Conservation (phyloP, 2,797 vertebrate genomes). For the Myotis pilosus region DNA sequence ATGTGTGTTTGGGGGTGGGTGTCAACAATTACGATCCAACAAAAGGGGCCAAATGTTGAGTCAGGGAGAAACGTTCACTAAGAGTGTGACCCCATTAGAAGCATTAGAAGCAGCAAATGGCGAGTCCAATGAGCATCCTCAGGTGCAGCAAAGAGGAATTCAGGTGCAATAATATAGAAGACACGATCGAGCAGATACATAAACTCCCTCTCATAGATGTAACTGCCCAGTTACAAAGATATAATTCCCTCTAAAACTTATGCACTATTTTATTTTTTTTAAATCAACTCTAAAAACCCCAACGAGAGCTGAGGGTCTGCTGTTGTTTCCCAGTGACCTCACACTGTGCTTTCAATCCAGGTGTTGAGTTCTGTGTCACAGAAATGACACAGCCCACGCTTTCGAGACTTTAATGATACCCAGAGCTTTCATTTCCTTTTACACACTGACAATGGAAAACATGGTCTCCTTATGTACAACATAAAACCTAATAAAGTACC, state of each 20-base stretch:
- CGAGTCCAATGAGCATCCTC: neutral
- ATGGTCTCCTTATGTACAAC: conserved; percentile 85
- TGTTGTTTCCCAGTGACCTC: conserved; percentile 82
- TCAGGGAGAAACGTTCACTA: neutral
- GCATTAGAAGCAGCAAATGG: neutral
- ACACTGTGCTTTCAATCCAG: conserved; percentile 81
- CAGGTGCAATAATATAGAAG: neutral
- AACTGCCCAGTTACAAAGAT: conserved; percentile 9
- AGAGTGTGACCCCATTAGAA: neutral
- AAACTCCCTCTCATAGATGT: neutral
- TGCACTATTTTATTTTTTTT: neutral
- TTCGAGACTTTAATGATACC: conserved; percentile 85
- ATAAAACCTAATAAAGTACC: conserved; percentile 87
- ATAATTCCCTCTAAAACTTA: neutral
- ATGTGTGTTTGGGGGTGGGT: neutral
- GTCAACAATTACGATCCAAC: neutral
- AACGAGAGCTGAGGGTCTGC: conserved; percentile 68
- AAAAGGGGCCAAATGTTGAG: neutral
- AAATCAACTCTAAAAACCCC: conserved; percentile 29
- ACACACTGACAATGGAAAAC: conserved; percentile 84
- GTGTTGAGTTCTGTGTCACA: conserved; percentile 83
- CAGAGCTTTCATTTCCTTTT: conserved; percentile 88
- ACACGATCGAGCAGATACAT: neutral
- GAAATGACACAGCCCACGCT: conserved; percentile 79
- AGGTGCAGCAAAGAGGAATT: neutral